These are phyloP conservation scores for Vombatus ursinus DNA, from an alignment of 2,113 vertebrate genomes.

Conservation along the genomic window DNA sequence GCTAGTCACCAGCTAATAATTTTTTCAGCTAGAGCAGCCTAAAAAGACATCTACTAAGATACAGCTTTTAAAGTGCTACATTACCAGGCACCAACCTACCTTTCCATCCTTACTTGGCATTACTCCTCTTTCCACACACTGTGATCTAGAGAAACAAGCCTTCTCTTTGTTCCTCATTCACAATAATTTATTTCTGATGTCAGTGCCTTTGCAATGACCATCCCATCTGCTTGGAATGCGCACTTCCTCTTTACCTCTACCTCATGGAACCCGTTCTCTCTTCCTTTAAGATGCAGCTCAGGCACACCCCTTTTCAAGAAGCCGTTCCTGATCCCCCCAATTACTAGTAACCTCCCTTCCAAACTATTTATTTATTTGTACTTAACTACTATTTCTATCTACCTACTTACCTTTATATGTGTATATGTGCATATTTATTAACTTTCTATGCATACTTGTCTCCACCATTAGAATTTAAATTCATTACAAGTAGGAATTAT, in stretches of 20 bases:
- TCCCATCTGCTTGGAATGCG: background rate
- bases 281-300: background rate
- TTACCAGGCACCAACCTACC: background rate
- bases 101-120: background rate
- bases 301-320: background rate
- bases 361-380: background rate
- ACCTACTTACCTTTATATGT: too few relatives aligned
- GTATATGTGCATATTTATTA: background rate
- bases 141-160: background rate
- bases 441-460: background rate
- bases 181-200: background rate
- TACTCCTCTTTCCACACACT: background rate
- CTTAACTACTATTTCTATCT: background rate
- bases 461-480: background rate
- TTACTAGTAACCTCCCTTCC: background rate
- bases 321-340: background rate
- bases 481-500: background rate
- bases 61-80: background rate
- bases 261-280: background rate
- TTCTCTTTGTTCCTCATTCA: background rate
- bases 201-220: background rate
- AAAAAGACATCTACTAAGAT: background rate
- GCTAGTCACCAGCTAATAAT: background rate
- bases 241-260: background rate
- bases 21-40: background rate